Percentiles rank a stretch among this genome's conserved stretches.
Conservation (phyloP, 2,888 invertebrate genomes). For the Cephus pygmeus region DNA sequence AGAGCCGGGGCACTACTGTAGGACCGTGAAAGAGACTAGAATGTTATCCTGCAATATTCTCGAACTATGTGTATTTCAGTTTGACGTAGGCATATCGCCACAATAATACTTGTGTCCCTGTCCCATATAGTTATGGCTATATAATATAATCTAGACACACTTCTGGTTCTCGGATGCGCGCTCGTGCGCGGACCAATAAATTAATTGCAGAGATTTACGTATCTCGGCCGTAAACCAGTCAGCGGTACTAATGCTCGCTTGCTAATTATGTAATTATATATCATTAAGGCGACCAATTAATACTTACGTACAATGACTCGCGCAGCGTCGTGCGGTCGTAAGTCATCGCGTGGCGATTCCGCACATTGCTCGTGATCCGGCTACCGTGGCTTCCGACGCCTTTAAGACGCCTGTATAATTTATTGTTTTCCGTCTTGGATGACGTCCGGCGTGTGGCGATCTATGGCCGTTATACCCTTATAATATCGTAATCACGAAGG, state of each 20-base stretch:
- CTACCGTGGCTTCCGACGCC: background rate
- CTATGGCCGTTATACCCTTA: background rate
- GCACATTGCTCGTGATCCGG: background rate
- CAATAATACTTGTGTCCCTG: background rate
- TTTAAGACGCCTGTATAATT: slow-evolving; percentile 46
- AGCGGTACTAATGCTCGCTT: slow-evolving; percentile 51
- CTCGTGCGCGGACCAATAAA: slow-evolving; percentile 50
- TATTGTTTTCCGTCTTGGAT: slow-evolving; percentile 55
- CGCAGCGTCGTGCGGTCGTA: slow-evolving; percentile 24
- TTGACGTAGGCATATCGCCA: background rate
- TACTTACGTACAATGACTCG: slow-evolving; percentile 28
- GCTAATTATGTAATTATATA: slow-evolving; percentile 65
- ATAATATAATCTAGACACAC: slow-evolving; percentile 13
- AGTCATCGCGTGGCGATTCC: slow-evolving; percentile 36
- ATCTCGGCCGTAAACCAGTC: slow-evolving; percentile 62
- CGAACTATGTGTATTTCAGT: background rate
- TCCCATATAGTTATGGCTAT: background rate
- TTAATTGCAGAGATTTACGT: slow-evolving; percentile 64
- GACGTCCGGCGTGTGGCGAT: slow-evolving; percentile 54
- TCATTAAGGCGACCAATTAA: slow-evolving; percentile 39
- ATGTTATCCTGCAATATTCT: background rate
- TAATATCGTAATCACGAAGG: background rate
- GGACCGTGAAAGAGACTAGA: background rate
- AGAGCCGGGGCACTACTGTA: background rate
- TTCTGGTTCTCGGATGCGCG: background rate